Evolutionary conservation across 2,797 vertebrate genomes (phyloP).

Genomic region (Xenopus petersii): DNA sequence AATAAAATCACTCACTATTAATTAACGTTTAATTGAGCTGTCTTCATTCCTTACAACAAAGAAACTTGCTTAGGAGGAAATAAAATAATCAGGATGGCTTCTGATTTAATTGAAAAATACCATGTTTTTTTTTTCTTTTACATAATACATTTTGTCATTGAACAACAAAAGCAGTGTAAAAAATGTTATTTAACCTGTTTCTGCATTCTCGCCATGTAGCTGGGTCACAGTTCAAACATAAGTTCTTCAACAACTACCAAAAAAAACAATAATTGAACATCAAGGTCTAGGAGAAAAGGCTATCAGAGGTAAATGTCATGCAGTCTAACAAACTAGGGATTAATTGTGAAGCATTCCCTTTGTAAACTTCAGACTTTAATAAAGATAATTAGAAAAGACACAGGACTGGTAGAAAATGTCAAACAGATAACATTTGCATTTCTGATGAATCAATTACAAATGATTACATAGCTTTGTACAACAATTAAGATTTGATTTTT

Average conservation of each 20-base stretch:
- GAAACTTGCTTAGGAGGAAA: slow-evolving; percentile 25
- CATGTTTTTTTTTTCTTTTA: not conserved
- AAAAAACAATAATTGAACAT: slow-evolving; percentile 66
- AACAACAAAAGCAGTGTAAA: slow-evolving; percentile 8
- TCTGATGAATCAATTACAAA: slow-evolving; percentile 66
- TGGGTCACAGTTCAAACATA: slow-evolving; percentile 42
- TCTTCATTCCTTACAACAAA: slow-evolving; percentile 24
- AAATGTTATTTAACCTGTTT: slow-evolving; percentile 63
- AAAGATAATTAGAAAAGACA: slow-evolving; percentile 69
- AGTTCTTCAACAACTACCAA: slow-evolving; percentile 90
- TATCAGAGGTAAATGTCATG: slow-evolving; percentile 72
- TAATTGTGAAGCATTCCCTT: slow-evolving; percentile 60
- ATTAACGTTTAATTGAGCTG: slow-evolving; percentile 38
- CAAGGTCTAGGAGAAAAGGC: slow-evolving; percentile 68
- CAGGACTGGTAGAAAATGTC: slow-evolving; percentile 64
- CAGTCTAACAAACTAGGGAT: slow-evolving; percentile 62
- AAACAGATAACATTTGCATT: slow-evolving; percentile 67
- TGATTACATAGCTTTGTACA: slow-evolving; percentile 60
- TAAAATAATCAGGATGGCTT: slow-evolving; percentile 12
- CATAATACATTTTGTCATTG: slow-evolving; percentile 30
- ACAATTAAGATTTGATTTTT: slow-evolving; percentile 62
- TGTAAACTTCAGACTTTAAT: slow-evolving; percentile 64
- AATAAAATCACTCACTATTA: slow-evolving; percentile 19
- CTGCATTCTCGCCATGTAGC: slow-evolving; percentile 57
- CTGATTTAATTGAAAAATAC: slow-evolving; percentile 14